A percentile compares a stretch with the other conserved stretches of the same genome.
These are phyloP conservation scores for Promerops cafer DNA, from an alignment of 2,113 vertebrate species.

Conservation along the genomic window DNA sequence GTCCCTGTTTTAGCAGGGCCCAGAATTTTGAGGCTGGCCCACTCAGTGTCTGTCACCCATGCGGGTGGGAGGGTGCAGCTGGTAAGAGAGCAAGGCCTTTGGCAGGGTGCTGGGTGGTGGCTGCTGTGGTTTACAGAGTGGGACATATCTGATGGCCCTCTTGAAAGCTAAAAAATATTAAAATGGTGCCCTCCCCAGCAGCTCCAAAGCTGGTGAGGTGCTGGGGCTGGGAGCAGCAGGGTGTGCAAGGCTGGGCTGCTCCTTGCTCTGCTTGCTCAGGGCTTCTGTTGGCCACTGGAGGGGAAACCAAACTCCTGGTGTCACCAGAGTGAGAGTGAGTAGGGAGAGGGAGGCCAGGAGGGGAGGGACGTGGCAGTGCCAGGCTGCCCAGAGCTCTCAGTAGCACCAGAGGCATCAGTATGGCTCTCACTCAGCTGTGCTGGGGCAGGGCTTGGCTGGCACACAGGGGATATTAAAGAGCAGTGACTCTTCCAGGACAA, in stretches of 20 bases:
- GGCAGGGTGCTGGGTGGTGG: neutral
- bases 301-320: neutral
- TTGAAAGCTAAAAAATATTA: neutral
- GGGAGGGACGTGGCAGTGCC: neutral
- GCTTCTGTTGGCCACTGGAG: neutral
- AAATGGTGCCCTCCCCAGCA: neutral
- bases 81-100: neutral
- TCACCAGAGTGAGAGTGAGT: neutral
- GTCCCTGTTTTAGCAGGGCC: neutral
- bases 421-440: neutral
- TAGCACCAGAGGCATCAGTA: neutral
- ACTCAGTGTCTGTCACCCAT: fast-evolving
- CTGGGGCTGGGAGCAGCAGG: neutral
- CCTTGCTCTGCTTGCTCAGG: neutral
- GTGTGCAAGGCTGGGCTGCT: neutral
- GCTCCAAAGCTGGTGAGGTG: neutral
- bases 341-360: neutral
- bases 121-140: neutral
- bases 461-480: neutral
- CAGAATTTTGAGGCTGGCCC: neutral
- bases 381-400: neutral
- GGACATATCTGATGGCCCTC: neutral
- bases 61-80: fast-evolving
- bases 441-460: neutral
- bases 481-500: neutral